A percentile compares a stretch with the other conserved stretches of the same genome.
Evolutionary conservation across 2,113 vertebrate genomes (phyloP).

Genomic region (Vanacampus margaritifer): DNA sequence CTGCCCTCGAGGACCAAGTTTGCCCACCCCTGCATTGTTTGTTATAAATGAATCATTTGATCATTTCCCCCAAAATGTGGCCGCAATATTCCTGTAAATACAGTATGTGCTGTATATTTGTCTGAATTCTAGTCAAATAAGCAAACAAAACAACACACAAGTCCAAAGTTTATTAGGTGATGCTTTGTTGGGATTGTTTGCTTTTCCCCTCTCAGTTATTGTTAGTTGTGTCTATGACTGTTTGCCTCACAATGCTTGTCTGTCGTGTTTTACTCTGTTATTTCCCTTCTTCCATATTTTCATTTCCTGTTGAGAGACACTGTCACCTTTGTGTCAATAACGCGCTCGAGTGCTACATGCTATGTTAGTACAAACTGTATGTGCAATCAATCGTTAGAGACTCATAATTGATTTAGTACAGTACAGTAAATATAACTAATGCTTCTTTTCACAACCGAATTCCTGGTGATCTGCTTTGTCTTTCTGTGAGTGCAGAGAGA

Average conservation of each 20-base stretch:
- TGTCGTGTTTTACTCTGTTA: constrained; percentile 24
- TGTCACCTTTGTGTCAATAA: constrained; percentile 1
- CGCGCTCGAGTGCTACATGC: constrained; percentile 4
- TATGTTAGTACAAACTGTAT: neutral
- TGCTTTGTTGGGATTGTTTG: neutral
- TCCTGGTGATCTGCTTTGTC: neutral
- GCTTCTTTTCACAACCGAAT: neutral
- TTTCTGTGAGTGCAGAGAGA: no score
- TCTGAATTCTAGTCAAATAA: neutral
- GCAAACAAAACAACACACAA: neutral
- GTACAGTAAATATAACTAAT: neutral
- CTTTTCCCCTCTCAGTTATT: neutral
- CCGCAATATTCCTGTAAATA: neutral
- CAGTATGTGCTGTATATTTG: neutral
- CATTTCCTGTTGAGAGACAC: constrained; percentile 48
- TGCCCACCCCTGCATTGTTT: no score
- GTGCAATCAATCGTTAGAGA: neutral
- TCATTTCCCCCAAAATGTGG: no score
- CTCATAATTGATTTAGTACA: neutral
- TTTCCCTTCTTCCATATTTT: constrained; percentile 57
- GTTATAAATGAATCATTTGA: no score
- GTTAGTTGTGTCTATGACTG: neutral
- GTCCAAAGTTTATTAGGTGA: neutral
- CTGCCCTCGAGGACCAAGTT: no score
- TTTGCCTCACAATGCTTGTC: neutral